Evolutionary conservation across 2,888 invertebrate species (phyloP).

Genomic region (Hoplodrina blanda): DNA sequence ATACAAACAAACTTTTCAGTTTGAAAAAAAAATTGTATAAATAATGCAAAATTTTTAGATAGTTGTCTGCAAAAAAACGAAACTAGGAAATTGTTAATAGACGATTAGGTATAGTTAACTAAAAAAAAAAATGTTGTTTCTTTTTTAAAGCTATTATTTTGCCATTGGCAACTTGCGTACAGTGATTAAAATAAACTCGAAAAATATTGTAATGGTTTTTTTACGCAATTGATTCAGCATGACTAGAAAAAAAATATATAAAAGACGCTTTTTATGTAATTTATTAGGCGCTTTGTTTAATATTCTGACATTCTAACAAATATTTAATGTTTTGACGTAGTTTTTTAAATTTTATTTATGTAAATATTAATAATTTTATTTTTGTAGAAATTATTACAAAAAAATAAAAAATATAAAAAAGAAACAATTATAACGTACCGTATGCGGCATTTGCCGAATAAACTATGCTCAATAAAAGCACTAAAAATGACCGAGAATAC

Average conservation of each 20-base stretch:
- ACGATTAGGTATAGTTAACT: too few relatives aligned
- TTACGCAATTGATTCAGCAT: background rate
- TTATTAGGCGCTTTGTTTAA: slow-evolving; percentile 1
- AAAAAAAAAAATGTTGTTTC: too few relatives aligned
- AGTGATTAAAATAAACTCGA: background rate
- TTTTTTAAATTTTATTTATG: background rate
- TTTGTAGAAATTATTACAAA: background rate
- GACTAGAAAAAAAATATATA: background rate
- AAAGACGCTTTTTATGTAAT: background rate
- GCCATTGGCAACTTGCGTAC: background rate
- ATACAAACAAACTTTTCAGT: too few relatives aligned
- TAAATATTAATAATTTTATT: background rate
- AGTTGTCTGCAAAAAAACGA: too few relatives aligned
- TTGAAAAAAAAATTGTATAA: too few relatives aligned
- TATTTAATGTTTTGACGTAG: background rate
- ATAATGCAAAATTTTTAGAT: too few relatives aligned
- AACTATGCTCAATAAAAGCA: slow-evolving; percentile 36
- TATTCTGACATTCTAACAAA: background rate
- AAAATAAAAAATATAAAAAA: background rate
- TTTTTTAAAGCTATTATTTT: too few relatives aligned
- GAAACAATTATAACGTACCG: slow-evolving; percentile 42
- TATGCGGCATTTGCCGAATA: slow-evolving; percentile 38
- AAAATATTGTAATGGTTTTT: too few relatives aligned
- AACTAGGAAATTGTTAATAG: too few relatives aligned
- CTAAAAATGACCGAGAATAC: slow-evolving; percentile 35